A percentile compares a stretch with the other conserved stretches of the same genome.
phyloP scores from a whole-genome alignment of 2,113 vertebrate species.

The Notothenia rossii region DNA sequence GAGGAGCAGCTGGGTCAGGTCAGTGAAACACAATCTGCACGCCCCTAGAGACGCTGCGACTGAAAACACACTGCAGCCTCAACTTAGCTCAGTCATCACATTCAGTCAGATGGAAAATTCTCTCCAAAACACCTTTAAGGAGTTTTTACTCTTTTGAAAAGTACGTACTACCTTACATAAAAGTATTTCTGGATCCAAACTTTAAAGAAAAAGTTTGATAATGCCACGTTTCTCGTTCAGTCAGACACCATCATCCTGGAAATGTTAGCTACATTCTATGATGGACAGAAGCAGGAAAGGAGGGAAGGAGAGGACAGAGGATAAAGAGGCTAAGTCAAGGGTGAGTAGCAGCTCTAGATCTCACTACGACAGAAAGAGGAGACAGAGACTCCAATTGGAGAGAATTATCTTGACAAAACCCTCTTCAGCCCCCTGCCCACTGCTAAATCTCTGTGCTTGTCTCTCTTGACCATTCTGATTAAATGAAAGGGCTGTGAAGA shows the following conservation, averaged over 20 bases:
- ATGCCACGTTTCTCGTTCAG: background rate
- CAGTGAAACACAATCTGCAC: slow-evolving; percentile 40
- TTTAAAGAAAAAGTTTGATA: background rate
- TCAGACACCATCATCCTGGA: no score
- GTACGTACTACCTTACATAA: background rate
- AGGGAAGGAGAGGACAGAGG: slow-evolving; percentile 3
- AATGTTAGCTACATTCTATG: slow-evolving; percentile 1
- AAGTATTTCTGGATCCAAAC: background rate
- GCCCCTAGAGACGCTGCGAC: slow-evolving; percentile 21
- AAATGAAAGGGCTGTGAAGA: slow-evolving; percentile 61
- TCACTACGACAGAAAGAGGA: slow-evolving; percentile 8
- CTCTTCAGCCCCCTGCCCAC: slow-evolving; percentile 40
- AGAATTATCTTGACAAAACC: slow-evolving; percentile 62
- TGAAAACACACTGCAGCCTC: slow-evolving; percentile 38
- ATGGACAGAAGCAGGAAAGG: slow-evolving; percentile 5
- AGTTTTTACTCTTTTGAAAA: background rate
- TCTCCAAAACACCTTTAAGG: background rate
- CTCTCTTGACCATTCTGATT: slow-evolving; percentile 41
- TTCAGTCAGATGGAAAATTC: slow-evolving; percentile 1
- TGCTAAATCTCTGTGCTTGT: background rate
- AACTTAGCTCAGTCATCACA: slow-evolving; percentile 4
- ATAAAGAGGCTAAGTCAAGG: slow-evolving; percentile 49
- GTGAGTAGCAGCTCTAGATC: slow-evolving; percentile 44
- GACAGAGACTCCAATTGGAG: slow-evolving; percentile 53
- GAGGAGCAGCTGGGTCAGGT: slow-evolving; percentile 39